Percentiles rank a stretch among this genome's conserved stretches.
Evolutionary conservation across 92 coral and sea anemone genomes (phyloP).

Genomic region (Parazoanthus swiftii): DNA sequence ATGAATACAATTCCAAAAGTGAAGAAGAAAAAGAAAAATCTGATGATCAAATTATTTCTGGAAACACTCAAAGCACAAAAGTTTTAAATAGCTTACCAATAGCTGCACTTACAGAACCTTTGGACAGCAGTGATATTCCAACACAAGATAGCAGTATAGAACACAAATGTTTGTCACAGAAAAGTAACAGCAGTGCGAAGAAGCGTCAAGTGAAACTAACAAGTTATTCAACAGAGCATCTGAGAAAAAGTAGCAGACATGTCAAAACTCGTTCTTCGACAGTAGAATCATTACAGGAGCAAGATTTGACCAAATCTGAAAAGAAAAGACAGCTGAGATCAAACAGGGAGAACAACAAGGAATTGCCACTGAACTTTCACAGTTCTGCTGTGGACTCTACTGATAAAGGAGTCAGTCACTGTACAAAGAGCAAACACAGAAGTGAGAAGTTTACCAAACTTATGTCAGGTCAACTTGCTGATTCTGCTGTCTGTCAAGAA

Average conservation of each 20-base stretch:
- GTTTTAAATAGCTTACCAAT: background rate
- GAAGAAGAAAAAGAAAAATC: background rate
- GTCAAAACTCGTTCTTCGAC: background rate
- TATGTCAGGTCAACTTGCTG: background rate
- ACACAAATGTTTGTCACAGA: background rate
- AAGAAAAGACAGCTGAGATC: background rate
- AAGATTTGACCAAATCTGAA: background rate
- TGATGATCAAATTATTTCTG: background rate
- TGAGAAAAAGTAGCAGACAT: background rate
- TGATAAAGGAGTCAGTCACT: conserved; percentile 19
- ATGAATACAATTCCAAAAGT: background rate
- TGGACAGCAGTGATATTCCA: background rate
- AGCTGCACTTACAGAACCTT: background rate
- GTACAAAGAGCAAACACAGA: background rate
- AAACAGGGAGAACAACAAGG: background rate
- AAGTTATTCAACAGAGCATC: background rate
- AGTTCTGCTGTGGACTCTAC: conserved; percentile 22
- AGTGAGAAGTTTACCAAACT: conserved; percentile 24
- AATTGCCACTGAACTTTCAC: background rate
- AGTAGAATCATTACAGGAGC: background rate
- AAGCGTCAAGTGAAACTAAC: conserved; percentile 19
- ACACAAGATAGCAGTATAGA: background rate
- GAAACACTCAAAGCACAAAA: background rate
- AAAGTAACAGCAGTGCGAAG: background rate
- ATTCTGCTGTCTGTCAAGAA: background rate